These are phyloP conservation scores for Tolypeutes matacus DNA, from an alignment of 2,797 vertebrate genomes.

Conservation along the genomic window DNA sequence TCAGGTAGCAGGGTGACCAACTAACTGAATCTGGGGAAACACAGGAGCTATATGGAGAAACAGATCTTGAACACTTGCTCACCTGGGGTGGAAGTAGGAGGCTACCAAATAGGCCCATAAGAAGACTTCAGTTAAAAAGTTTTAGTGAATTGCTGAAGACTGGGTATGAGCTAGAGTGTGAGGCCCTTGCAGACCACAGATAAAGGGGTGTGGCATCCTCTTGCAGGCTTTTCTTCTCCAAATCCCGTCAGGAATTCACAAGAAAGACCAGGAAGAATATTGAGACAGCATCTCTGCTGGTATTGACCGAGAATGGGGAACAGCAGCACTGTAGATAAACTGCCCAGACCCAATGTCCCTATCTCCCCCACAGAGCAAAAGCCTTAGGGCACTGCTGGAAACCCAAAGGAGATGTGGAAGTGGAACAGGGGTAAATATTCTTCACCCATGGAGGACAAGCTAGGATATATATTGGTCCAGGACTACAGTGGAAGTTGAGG, in stretches of 20 bases:
- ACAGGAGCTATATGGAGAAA: neutral
- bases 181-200: too few species aligned
- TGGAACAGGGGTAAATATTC: neutral
- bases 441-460: neutral
- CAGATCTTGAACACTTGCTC: neutral
- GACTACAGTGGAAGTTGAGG: fast-evolving
- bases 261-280: neutral
- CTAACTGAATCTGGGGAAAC: neutral
- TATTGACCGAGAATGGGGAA: fast-evolving
- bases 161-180: neutral
- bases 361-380: neutral
- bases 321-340: neutral
- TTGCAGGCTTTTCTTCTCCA: neutral
- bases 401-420: neutral
- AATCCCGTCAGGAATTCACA: neutral
- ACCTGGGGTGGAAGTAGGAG: neutral
- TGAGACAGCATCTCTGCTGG: neutral
- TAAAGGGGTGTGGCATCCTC: fast-evolving
- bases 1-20: neutral
- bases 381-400: neutral
- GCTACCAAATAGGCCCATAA: neutral
- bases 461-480: too few species aligned
- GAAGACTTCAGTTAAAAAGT: neutral
- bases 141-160: neutral
- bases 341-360: too few species aligned